phyloP scores from a whole-genome alignment of 2,888 invertebrate species.

The Apamea crenata region DNA sequence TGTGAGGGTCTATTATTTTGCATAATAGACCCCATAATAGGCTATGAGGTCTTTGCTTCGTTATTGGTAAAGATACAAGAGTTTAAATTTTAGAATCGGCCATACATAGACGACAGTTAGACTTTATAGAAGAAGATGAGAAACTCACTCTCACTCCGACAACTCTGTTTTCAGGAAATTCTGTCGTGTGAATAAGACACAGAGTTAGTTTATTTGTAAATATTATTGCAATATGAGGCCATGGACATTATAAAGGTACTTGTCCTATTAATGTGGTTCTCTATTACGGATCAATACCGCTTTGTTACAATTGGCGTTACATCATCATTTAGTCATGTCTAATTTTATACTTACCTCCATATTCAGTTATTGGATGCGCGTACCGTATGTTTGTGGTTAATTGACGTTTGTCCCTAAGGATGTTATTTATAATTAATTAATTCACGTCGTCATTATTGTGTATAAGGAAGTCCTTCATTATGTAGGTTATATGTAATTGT shows the following conservation, averaged over 20 bases:
- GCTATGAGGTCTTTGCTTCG: too few relatives aligned
- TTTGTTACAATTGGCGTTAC: conserved; percentile 34
- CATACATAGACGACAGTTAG: too few relatives aligned
- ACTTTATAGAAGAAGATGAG: too few relatives aligned
- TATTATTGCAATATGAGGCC: neutral
- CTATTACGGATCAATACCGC: conserved; percentile 41
- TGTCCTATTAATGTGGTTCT: conserved; percentile 34
- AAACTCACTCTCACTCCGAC: neutral
- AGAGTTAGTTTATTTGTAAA: neutral
- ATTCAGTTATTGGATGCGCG: neutral
- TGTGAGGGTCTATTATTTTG: too few relatives aligned
- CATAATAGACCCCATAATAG: too few relatives aligned
- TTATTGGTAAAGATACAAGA: too few relatives aligned
- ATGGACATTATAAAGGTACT: conserved; percentile 13
- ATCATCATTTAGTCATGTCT: conserved; percentile 49
- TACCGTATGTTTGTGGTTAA: conserved; percentile 11
- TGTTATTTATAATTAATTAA: neutral
- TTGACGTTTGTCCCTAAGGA: conserved; percentile 16
- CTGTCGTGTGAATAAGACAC: neutral
- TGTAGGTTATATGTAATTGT: neutral
- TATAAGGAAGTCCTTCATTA: neutral
- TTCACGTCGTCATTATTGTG: neutral
- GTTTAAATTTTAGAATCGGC: too few relatives aligned
- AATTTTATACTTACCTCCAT: conserved; percentile 41
- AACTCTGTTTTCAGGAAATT: neutral